Percentiles rank a stretch among this genome's conserved stretches.
These are phyloP conservation scores for Pristionchus entomophagus DNA, from an alignment of 2,888 invertebrate genomes.

Conservation along the genomic window DNA sequence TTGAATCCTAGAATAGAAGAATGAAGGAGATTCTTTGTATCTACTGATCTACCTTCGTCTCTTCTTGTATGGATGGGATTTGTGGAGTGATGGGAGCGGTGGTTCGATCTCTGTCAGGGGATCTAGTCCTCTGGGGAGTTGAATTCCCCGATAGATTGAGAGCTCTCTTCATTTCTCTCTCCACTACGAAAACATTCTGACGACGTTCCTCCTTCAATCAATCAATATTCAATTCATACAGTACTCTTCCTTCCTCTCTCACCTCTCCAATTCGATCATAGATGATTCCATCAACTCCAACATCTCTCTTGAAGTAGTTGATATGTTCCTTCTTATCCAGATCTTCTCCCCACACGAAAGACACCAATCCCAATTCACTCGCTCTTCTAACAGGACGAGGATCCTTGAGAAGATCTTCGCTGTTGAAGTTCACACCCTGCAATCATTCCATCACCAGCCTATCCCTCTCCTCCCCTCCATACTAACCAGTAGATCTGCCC, in stretches of 20 bases:
- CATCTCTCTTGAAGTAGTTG: slow-evolving; percentile 88
- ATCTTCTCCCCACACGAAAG: slow-evolving; percentile 98
- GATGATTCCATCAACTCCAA: slow-evolving; percentile 95
- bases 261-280: slow-evolving; percentile 85
- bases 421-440: slow-evolving; percentile 90
- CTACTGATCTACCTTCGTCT: not conserved
- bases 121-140: not conserved
- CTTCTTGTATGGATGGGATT: not conserved
- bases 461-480: not conserved
- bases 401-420: slow-evolving; percentile 89
- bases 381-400: slow-evolving; percentile 80
- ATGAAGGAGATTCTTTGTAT: not conserved
- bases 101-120: not conserved
- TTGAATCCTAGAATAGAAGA: not conserved
- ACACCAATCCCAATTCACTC: slow-evolving; percentile 86
- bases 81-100: not conserved
- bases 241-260: not conserved
- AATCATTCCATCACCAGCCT: not conserved
- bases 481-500: slow-evolving; percentile 64
- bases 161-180: slow-evolving; percentile 68
- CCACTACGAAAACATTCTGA: slow-evolving; percentile 72
- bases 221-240: not conserved
- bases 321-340: slow-evolving; percentile 89
- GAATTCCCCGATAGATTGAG: slow-evolving; percentile 40
- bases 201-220: slow-evolving; percentile 62